Conservation (phyloP, 64 coral and sea anemone genomes). For the Pocillopora damicornis region DNA sequence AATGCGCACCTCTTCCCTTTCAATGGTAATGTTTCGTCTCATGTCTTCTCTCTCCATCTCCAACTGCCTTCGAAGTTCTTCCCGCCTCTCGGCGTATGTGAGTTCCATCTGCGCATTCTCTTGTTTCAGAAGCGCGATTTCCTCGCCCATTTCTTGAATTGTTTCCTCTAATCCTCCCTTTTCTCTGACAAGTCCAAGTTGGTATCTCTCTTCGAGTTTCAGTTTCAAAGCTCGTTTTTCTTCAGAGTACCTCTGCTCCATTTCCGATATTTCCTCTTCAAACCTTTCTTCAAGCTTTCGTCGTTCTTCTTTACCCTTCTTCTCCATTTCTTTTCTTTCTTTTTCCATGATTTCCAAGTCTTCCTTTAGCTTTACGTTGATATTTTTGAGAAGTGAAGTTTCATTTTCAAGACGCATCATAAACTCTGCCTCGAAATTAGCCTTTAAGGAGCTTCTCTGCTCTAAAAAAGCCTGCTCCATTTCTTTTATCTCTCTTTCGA, state of each 20-base stretch:
- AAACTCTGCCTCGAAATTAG: constrained; percentile 82
- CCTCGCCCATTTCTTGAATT: constrained; percentile 65
- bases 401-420: constrained; percentile 85
- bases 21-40: constrained; percentile 42
- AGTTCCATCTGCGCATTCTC: constrained; percentile 80
- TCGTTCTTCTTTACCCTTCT: constrained; percentile 65
- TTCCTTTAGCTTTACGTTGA: constrained; percentile 79
- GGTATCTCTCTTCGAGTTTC: constrained; percentile 80
- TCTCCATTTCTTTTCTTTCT: constrained; percentile 71
- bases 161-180: constrained; percentile 65
- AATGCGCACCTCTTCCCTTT: constrained; percentile 56
- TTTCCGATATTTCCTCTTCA: constrained; percentile 80
- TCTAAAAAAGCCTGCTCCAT: constrained; percentile 91
- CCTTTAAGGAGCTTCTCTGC: constrained; percentile 76
- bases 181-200: constrained; percentile 55
- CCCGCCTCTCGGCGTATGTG: constrained; percentile 60
- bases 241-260: constrained; percentile 66
- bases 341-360: constrained; percentile 75
- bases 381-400: constrained; percentile 54
- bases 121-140: constrained; percentile 62
- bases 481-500: constrained; percentile 92
- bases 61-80: constrained; percentile 58
- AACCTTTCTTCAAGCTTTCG: constrained; percentile 75
- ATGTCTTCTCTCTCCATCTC: constrained; percentile 77
- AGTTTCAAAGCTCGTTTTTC: constrained; percentile 66